These are phyloP conservation scores for Polymixis flavicincta DNA, from an alignment of 2,888 invertebrate species.

Conservation along the genomic window DNA sequence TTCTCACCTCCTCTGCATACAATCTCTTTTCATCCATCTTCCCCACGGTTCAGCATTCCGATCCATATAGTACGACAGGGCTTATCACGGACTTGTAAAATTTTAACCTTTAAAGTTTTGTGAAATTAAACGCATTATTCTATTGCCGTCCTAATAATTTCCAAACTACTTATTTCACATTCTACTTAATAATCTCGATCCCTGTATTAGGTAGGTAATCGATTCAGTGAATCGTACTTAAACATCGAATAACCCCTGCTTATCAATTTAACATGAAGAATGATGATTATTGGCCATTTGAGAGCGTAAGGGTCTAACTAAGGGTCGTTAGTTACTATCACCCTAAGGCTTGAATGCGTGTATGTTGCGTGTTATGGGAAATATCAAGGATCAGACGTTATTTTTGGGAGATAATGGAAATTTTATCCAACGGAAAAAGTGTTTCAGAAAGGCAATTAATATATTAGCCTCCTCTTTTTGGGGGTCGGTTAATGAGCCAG, in stretches of 20 bases:
- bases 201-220: slow-evolving; percentile 46
- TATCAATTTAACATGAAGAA: slow-evolving; percentile 65
- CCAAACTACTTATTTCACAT: slow-evolving; percentile 42
- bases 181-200: slow-evolving; percentile 15
- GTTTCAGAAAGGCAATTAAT: neutral
- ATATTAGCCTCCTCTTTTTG: neutral
- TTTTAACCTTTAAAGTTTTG: no score
- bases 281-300: slow-evolving; percentile 61
- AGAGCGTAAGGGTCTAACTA: slow-evolving; percentile 26
- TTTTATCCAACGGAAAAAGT: neutral
- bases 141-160: slow-evolving; percentile 30
- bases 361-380: slow-evolving; percentile 23
- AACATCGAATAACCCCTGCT: slow-evolving; percentile 52
- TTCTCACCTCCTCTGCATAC: no score
- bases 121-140: slow-evolving; percentile 12
- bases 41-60: no score
- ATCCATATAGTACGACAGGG: no score
- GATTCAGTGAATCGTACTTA: slow-evolving; percentile 52
- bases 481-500: neutral
- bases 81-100: no score
- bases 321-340: slow-evolving; percentile 23
- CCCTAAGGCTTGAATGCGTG: slow-evolving; percentile 41
- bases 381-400: neutral
- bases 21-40: no score
- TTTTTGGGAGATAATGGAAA: slow-evolving; percentile 9